Evolutionary conservation across 2,888 invertebrate genomes (phyloP).

Genomic region (Diadromus collaris): DNA sequence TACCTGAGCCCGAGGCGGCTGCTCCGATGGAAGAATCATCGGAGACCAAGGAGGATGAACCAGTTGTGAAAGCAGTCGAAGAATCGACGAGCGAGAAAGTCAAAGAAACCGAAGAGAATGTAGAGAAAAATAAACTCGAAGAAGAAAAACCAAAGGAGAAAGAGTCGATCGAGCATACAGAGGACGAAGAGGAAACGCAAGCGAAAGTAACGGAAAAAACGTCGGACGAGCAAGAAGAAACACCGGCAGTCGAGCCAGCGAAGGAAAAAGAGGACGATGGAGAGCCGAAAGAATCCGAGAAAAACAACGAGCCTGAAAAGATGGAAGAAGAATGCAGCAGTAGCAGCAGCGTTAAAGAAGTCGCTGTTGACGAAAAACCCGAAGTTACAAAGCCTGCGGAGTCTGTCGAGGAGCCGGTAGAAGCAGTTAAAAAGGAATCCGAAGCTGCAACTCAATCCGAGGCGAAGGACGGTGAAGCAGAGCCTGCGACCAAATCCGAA

Average conservation of each 20-base stretch:
- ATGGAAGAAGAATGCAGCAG: conserved; percentile 21
- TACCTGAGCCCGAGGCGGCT: conserved; percentile 21
- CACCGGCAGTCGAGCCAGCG: conserved; percentile 52
- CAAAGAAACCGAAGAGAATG: conserved; percentile 60
- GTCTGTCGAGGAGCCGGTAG: conserved; percentile 7
- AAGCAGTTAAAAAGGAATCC: conserved; percentile 22
- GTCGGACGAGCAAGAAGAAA: conserved; percentile 54
- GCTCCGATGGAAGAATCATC: conserved; percentile 5
- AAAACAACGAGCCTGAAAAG: conserved; percentile 62
- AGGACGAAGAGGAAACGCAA: conserved; percentile 6
- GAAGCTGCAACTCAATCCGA: conserved; percentile 34
- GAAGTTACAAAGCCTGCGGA: conserved; percentile 27
- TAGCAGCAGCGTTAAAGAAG: conserved; percentile 36
- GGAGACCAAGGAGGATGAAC: conserved; percentile 34
- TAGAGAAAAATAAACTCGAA: conserved; percentile 58
- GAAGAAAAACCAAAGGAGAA: conserved; percentile 60
- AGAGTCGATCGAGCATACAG: conserved; percentile 61
- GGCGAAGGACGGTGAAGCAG: conserved; percentile 19
- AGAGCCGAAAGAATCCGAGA: conserved; percentile 61
- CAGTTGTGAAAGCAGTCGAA: conserved; percentile 50
- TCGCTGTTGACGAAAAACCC: conserved; percentile 38
- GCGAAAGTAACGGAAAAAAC: conserved; percentile 53
- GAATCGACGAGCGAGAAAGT: conserved; percentile 60
- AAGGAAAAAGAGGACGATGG: conserved; percentile 59
- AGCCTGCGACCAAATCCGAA: conserved; percentile 32